Percentiles rank a stretch among this genome's conserved stretches.
Conservation (phyloP, 2,888 invertebrate genomes). For the Agapostemon virescens region DNA sequence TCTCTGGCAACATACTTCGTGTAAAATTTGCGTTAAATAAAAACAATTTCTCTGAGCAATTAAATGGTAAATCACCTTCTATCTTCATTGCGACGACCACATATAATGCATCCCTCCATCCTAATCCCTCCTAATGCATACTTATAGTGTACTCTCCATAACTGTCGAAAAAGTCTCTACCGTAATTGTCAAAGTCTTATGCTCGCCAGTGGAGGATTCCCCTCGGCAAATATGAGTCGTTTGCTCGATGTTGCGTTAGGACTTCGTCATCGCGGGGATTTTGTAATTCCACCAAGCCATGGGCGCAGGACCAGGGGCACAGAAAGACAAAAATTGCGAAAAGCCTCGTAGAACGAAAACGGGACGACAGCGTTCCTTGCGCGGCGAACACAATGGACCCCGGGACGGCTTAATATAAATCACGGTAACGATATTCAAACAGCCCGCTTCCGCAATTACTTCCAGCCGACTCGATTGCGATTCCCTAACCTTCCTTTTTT, state of each 20-base stretch:
- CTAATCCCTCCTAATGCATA: too few species aligned
- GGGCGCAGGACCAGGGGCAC: background rate
- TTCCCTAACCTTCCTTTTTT: slow-evolving; percentile 23
- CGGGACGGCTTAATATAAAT: slow-evolving; percentile 58
- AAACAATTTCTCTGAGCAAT: too few species aligned
- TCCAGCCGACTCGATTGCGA: slow-evolving; percentile 46
- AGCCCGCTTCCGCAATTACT: slow-evolving; percentile 54
- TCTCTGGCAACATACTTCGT: too few species aligned
- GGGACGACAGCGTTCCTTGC: slow-evolving; percentile 10
- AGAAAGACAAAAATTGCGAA: slow-evolving; percentile 33
- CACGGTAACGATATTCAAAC: slow-evolving; percentile 57
- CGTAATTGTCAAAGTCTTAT: too few species aligned
- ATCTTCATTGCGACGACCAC: too few species aligned
- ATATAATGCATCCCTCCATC: too few species aligned
- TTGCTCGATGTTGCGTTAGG: background rate
- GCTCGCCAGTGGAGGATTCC: too few species aligned
- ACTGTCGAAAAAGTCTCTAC: too few species aligned
- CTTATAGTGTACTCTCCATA: too few species aligned
- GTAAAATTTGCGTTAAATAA: too few species aligned
- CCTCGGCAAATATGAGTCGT: slow-evolving; percentile 59
- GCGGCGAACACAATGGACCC: slow-evolving; percentile 43
- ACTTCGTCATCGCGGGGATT: slow-evolving; percentile 44
- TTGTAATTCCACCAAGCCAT: slow-evolving; percentile 52
- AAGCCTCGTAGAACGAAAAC: slow-evolving; percentile 18
- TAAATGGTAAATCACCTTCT: too few species aligned